Conservation (phyloP, 2,113 vertebrate genomes). For the Dicaeum eximium region DNA sequence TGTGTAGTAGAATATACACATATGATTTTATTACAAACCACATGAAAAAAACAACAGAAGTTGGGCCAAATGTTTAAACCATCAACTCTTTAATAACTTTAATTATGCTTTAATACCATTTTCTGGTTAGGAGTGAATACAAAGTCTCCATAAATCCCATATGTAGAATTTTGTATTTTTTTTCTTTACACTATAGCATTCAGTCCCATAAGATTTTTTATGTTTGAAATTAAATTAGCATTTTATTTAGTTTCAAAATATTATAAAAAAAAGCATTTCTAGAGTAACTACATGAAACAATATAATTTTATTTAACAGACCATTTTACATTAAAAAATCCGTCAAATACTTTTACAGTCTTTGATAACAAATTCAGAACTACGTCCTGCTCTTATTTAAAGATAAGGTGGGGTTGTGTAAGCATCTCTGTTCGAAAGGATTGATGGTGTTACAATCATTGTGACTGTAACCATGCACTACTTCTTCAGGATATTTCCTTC, state of each 20-base stretch:
- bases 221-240: background rate
- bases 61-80: background rate
- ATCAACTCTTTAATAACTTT: background rate
- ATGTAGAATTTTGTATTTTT: background rate
- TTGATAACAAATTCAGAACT: background rate
- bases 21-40: background rate
- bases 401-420: rapidly evolving
- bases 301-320: background rate
- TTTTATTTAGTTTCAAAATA: background rate
- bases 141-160: background rate
- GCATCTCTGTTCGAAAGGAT: background rate
- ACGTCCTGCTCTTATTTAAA: background rate
- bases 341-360: background rate
- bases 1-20: background rate
- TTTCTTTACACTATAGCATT: background rate
- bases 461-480: background rate
- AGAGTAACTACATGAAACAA: background rate
- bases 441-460: background rate
- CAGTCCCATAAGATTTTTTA: background rate
- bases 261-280: background rate
- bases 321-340: background rate
- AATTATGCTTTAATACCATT: background rate
- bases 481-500: background rate
- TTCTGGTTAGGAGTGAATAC: background rate
- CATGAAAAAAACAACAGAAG: background rate